A percentile compares a stretch with the other conserved stretches of the same genome.
Evolutionary conservation across 2,888 invertebrate genomes (phyloP).

Genomic region (Melanargia galathea): DNA sequence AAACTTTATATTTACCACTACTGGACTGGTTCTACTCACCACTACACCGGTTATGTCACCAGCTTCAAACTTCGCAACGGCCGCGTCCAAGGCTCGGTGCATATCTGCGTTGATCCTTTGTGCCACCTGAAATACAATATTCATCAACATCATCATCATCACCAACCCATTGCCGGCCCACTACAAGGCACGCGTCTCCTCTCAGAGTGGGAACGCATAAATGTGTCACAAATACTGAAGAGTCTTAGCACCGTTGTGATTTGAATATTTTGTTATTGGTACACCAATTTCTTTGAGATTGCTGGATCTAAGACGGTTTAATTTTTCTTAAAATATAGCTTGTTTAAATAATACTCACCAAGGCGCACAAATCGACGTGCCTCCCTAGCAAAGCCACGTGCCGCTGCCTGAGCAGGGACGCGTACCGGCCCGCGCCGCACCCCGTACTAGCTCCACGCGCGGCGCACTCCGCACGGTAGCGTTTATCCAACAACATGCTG

Average conservation of each 20-base stretch:
- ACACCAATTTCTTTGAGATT: too few relatives aligned
- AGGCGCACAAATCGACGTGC: conserved; percentile 91
- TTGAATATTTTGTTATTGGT: too few relatives aligned
- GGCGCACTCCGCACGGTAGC: conserved; percentile 97
- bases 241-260: too few relatives aligned
- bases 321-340: too few relatives aligned
- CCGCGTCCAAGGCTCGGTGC: conserved; percentile 95
- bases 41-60: conserved; percentile 98
- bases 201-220: too few relatives aligned
- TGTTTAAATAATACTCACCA: conserved; percentile 81
- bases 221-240: background rate
- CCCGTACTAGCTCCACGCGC: conserved; percentile 93
- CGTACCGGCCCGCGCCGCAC: conserved; percentile 95
- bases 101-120: conserved; percentile 98
- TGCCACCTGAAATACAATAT: conserved; percentile 77
- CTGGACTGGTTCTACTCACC: too few relatives aligned
- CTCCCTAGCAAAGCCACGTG: conserved; percentile 97
- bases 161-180: too few relatives aligned
- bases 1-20: too few relatives aligned
- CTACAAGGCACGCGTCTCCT: too few relatives aligned
- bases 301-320: too few relatives aligned
- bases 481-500: conserved; percentile 97
- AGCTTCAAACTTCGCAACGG: conserved; percentile 97
- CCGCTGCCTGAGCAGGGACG: conserved; percentile 95
- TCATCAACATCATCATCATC: background rate